A percentile compares a stretch with the other conserved stretches of the same genome.
Evolutionary conservation across 2,888 invertebrate genomes (phyloP).

Genomic region (Pammene aurita): DNA sequence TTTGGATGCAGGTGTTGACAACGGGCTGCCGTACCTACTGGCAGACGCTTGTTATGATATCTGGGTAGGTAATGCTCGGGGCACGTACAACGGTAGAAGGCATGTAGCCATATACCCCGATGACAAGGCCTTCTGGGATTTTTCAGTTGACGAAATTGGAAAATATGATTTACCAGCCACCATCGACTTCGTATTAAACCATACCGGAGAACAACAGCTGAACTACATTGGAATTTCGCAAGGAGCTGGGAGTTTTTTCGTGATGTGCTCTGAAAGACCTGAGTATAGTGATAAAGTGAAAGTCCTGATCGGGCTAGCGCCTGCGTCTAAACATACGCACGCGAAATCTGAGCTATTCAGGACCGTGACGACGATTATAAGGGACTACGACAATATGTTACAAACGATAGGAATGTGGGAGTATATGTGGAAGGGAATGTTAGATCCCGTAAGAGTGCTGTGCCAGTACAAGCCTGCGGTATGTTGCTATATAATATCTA

Average conservation of each 20-base stretch:
- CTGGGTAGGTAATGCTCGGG: constrained; percentile 32
- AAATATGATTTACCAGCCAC: constrained; percentile 87
- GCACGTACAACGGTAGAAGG: constrained; percentile 40
- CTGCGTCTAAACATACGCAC: constrained; percentile 27
- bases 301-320: constrained; percentile 22
- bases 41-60: constrained; percentile 29
- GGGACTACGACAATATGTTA: constrained; percentile 2
- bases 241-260: constrained; percentile 78
- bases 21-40: constrained; percentile 25
- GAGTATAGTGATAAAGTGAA: constrained; percentile 73
- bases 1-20: constrained; percentile 21
- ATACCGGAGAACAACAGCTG: constrained; percentile 51
- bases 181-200: constrained; percentile 84
- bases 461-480: not conserved
- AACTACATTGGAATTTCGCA: constrained; percentile 85
- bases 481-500: not conserved
- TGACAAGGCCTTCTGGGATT: constrained; percentile 78
- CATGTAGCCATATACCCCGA: constrained; percentile 30
- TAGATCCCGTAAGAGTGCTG: not conserved
- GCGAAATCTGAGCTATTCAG: constrained; percentile 17
- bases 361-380: not conserved
- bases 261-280: constrained; percentile 66
- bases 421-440: constrained; percentile 9
- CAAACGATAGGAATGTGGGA: constrained; percentile 16
- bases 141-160: constrained; percentile 89